phyloP scores from a whole-genome alignment of 2,888 invertebrate genomes.

The Druceiella hillmani region DNA sequence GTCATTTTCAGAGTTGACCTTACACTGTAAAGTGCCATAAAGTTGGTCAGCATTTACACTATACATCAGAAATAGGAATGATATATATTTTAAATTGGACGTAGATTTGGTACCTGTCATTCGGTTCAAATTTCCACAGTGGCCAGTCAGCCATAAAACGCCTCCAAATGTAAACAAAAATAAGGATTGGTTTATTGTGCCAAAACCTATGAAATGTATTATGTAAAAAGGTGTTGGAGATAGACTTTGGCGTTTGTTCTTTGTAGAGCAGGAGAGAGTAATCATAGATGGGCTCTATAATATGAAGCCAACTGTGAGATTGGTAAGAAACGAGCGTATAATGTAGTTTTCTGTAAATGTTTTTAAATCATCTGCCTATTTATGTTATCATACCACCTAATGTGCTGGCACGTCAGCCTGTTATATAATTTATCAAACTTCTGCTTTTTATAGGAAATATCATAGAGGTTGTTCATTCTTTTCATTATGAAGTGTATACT shows the following conservation, averaged over 20 bases:
- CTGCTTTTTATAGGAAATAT: no score
- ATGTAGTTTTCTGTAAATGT: no score
- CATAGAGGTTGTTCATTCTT: no score
- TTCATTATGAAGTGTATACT: no score
- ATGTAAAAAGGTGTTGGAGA: constrained; percentile 27
- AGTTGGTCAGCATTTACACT: constrained; percentile 53
- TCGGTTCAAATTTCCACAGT: constrained; percentile 38
- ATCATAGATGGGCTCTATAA: constrained; percentile 40
- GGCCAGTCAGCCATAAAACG: constrained; percentile 39
- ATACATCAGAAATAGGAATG: constrained; percentile 32
- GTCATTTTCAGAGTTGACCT: constrained; percentile 32
- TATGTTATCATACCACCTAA: no score
- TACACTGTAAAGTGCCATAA: constrained; percentile 36
- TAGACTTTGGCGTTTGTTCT: constrained; percentile 52
- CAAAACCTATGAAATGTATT: constrained; percentile 40
- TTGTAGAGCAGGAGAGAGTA: constrained; percentile 50
- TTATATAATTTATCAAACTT: no score
- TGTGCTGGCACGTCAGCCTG: no score
- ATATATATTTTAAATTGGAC: constrained; percentile 33
- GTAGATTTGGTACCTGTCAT: constrained; percentile 53
- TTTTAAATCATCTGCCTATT: no score
- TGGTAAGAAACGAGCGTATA: constrained; percentile 32
- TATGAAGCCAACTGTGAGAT: constrained; percentile 41
- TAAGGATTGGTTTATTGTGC: constrained; percentile 53
- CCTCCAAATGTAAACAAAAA: no score